Conservation (phyloP, 2,888 invertebrate species). For the Cosmia pyralina region DNA sequence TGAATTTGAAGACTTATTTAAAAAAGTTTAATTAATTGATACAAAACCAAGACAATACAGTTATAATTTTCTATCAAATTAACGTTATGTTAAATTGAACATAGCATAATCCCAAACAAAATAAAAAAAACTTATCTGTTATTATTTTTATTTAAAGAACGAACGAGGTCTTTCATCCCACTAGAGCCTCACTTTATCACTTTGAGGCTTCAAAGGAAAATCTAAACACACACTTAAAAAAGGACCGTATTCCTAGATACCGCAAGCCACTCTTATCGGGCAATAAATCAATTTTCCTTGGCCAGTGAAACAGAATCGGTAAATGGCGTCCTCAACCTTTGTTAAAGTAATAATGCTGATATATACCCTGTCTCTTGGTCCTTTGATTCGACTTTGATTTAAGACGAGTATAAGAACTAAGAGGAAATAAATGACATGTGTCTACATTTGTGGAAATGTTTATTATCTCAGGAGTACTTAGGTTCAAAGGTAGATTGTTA, state of each 20-base stretch:
- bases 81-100: neutral
- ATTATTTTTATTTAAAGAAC: neutral
- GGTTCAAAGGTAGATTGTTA: neutral
- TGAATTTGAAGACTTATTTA: neutral
- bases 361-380: conserved; percentile 44
- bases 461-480: conserved; percentile 22
- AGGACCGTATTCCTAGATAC: conserved; percentile 41
- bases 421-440: conserved; percentile 34
- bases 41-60: neutral
- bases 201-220: conserved; percentile 31
- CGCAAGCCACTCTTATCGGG: conserved; percentile 43
- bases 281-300: conserved; percentile 66
- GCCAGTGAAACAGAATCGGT: conserved; percentile 64
- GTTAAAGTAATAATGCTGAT: conserved; percentile 66
- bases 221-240: conserved; percentile 31
- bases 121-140: neutral
- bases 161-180: conserved; percentile 5
- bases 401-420: conserved; percentile 27
- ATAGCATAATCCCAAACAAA: neutral
- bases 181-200: conserved; percentile 33
- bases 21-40: neutral
- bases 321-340: conserved; percentile 65
- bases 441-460: conserved; percentile 29
- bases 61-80: neutral
- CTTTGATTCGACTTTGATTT: conserved; percentile 59